Conservation (phyloP, 2,797 vertebrate genomes). For the Danio jaintianensis region DNA sequence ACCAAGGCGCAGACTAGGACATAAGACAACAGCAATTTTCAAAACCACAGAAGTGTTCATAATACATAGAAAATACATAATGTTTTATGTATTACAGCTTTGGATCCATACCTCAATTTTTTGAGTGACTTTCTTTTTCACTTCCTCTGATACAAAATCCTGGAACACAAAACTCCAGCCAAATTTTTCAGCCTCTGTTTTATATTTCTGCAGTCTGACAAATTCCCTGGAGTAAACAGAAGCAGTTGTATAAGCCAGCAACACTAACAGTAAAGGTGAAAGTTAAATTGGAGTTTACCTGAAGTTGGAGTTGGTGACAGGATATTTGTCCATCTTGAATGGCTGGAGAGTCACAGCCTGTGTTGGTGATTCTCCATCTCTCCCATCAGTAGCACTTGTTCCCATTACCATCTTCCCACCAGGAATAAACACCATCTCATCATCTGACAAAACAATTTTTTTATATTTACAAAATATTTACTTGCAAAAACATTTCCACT, state of each 20-base stretch:
- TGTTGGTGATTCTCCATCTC: slow-evolving; percentile 79
- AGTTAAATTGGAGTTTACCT: slow-evolving; percentile 76
- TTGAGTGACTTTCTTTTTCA: slow-evolving; percentile 88
- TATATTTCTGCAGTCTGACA: slow-evolving; percentile 88
- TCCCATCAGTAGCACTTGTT: slow-evolving; percentile 75
- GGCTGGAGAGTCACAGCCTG: slow-evolving; percentile 76
- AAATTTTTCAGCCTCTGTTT: slow-evolving; percentile 90
- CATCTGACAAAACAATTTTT: slow-evolving; percentile 1
- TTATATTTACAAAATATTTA: neutral
- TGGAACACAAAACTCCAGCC: slow-evolving; percentile 99
- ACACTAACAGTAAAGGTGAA: neutral
- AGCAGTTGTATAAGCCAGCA: neutral
- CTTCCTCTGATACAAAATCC: slow-evolving; percentile 88
- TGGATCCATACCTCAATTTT: slow-evolving; percentile 83
- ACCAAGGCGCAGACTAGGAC: slow-evolving; percentile 92
- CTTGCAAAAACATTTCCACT: neutral
- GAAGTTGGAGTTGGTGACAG: slow-evolving; percentile 90
- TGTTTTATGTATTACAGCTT: neutral
- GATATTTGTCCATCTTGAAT: slow-evolving; percentile 85
- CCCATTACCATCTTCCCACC: slow-evolving; percentile 86
- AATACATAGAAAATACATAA: too few species aligned
- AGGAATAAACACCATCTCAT: slow-evolving; percentile 77
- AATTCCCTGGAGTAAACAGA: slow-evolving; percentile 83
- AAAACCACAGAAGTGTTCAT: neutral
- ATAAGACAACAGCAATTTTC: slow-evolving; percentile 1